Conservation (phyloP, 2,888 invertebrate species). For the Frankliniella fusca region DNA sequence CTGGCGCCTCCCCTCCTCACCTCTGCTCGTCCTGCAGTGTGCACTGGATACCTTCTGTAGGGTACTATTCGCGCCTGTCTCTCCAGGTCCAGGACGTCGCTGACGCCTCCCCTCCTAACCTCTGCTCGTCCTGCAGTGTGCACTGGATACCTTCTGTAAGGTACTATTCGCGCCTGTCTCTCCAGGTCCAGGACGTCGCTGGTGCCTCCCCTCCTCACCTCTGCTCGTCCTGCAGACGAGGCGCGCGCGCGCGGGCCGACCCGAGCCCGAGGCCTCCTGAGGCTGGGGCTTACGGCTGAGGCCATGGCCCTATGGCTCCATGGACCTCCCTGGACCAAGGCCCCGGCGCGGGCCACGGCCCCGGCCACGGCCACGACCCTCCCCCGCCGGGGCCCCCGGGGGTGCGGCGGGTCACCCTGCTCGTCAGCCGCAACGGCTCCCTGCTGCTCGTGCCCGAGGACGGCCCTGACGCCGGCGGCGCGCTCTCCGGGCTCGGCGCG, state of each 20-base stretch:
- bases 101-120: too few species aligned
- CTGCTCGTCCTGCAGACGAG: not conserved
- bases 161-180: too few species aligned
- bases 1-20: too few species aligned
- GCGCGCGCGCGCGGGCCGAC: too few species aligned
- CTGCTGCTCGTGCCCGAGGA: conserved; percentile 9
- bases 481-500: conserved; percentile 43
- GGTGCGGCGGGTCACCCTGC: conserved; percentile 6
- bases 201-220: too few species aligned
- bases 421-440: not conserved
- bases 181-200: too few species aligned
- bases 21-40: too few species aligned
- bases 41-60: too few species aligned
- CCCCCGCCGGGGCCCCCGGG: not conserved
- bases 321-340: not conserved
- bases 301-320: not conserved
- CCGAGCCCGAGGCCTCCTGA: not conserved
- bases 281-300: not conserved
- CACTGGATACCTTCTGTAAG: too few species aligned
- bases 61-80: too few species aligned
- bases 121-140: not conserved
- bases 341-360: too few species aligned
- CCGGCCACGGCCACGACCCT: not conserved
- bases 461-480: conserved; percentile 37
- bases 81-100: too few species aligned